Conservation (phyloP, 2,888 invertebrate genomes). For the Gymnosoma rotundatum region DNA sequence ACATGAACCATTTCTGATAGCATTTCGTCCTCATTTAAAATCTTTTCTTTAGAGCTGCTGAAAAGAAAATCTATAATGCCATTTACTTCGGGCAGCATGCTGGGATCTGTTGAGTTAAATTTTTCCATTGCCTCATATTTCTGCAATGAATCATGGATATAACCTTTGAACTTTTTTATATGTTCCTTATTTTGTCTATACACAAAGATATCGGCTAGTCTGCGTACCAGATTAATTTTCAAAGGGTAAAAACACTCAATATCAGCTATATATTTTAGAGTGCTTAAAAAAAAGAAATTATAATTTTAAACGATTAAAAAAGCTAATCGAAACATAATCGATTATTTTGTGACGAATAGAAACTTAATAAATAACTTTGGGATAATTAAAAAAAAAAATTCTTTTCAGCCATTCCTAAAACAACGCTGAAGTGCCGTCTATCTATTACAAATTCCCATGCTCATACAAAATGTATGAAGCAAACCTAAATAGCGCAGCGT, state of each 20-base stretch:
- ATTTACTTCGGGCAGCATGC: background rate
- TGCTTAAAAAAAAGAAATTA: background rate
- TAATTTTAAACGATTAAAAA: background rate
- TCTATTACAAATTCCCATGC: too few relatives aligned
- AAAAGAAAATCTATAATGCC: background rate
- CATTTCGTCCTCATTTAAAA: background rate
- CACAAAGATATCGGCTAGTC: background rate
- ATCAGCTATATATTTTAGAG: background rate
- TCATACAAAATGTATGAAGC: too few relatives aligned
- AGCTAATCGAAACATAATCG: too few relatives aligned
- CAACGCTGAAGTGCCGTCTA: too few relatives aligned
- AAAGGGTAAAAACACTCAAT: background rate
- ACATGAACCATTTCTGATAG: background rate
- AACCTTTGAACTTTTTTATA: background rate
- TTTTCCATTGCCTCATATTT: background rate
- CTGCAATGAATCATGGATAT: conserved; percentile 8
- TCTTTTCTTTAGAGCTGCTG: background rate
- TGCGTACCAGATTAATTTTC: background rate
- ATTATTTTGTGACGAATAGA: too few relatives aligned
- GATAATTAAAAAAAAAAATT: too few relatives aligned
- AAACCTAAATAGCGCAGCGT: too few relatives aligned
- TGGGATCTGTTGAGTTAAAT: background rate
- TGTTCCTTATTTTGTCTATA: background rate
- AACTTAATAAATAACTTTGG: too few relatives aligned
- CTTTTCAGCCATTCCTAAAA: too few relatives aligned